Conservation (phyloP, 2,888 invertebrate species). For the Cremastinae sp. region DNA sequence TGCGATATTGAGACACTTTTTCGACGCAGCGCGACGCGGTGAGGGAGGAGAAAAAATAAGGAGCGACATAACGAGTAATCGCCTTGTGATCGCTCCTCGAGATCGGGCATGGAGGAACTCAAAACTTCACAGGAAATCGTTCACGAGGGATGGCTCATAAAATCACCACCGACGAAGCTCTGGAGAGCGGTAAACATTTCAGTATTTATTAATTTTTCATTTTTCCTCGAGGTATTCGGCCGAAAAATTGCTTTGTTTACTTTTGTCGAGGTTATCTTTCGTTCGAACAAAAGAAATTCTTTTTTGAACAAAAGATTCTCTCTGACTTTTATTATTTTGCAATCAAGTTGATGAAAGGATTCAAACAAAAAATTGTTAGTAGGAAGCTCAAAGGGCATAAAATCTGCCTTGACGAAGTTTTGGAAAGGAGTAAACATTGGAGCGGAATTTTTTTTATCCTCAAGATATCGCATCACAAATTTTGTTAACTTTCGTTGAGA, state of each 20-base stretch:
- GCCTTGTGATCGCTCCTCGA: conserved; percentile 23
- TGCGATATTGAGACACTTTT: conserved; percentile 48
- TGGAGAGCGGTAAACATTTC: conserved; percentile 93
- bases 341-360: not conserved
- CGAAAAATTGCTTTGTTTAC: conserved; percentile 48
- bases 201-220: conserved; percentile 3
- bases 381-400: too few species aligned
- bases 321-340: not conserved
- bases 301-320: too few species aligned
- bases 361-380: too few species aligned
- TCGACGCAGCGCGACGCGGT: conserved; percentile 41
- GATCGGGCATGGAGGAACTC: conserved; percentile 73
- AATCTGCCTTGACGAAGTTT: too few species aligned
- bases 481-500: too few species aligned
- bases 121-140: conserved; percentile 86
- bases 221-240: not conserved
- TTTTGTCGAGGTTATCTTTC: conserved; percentile 42
- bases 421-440: too few species aligned
- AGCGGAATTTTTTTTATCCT: too few species aligned
- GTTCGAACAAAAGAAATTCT: not conserved
- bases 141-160: conserved; percentile 96
- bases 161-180: conserved; percentile 96
- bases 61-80: conserved; percentile 13
- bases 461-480: too few species aligned
- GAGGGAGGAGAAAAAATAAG: conserved; percentile 21